Conservation (phyloP, 2,888 invertebrate species). For the Diplolepis rosae region DNA sequence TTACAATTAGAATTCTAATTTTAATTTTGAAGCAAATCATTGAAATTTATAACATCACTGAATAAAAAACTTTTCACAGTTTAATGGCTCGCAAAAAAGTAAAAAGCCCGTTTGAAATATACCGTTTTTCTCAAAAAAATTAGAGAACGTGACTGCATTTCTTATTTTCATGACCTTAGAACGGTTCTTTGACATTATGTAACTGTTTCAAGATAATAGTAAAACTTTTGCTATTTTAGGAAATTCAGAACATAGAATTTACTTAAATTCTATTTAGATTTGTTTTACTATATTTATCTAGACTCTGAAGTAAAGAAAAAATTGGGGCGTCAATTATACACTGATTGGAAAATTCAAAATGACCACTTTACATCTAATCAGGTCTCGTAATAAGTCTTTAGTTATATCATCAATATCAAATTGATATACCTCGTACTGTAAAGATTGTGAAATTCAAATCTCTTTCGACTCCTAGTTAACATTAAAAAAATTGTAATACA, state of each 20-base stretch:
- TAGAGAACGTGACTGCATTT: neutral
- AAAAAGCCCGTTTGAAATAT: neutral
- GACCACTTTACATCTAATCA: neutral
- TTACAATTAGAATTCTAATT: neutral
- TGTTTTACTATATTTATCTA: neutral
- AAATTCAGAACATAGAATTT: neutral
- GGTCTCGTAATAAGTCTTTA: neutral
- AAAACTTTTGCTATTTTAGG: neutral
- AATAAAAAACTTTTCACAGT: neutral
- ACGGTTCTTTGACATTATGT: conserved; percentile 1
- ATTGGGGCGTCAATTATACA: neutral
- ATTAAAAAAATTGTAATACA: no score
- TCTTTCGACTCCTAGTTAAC: no score
- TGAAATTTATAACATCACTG: neutral
- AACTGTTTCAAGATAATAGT: neutral
- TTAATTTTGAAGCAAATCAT: neutral
- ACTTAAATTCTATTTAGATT: neutral
- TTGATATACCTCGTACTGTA: no score
- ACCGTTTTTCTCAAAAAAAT: conserved; percentile 9
- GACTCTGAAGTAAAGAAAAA: neutral
- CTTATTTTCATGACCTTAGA: neutral
- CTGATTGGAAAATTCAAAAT: neutral
- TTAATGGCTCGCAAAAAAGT: neutral
- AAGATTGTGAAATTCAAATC: no score
- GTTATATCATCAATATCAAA: neutral